Conservation (phyloP, 2,797 vertebrate genomes). For the Erithacus rubecula region DNA sequence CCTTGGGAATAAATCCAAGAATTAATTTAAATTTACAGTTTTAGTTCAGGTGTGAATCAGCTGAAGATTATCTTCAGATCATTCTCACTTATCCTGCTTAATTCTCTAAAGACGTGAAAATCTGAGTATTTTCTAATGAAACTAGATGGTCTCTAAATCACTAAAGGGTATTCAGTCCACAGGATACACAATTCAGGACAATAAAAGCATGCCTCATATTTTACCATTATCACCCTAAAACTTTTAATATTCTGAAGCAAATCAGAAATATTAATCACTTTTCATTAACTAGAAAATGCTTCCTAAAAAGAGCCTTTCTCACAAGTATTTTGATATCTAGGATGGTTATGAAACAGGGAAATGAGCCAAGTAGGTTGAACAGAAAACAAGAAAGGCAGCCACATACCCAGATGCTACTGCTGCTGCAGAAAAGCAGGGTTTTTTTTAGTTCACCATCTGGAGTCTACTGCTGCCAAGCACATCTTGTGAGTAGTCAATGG, state of each 20-base stretch:
- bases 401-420: conserved; percentile 24
- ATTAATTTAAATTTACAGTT: not conserved
- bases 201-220: not conserved
- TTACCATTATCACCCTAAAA: not conserved
- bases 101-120: not conserved
- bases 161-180: not conserved
- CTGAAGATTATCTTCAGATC: not conserved
- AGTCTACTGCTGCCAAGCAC: conserved; percentile 22
- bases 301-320: not conserved
- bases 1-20: not conserved
- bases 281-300: not conserved
- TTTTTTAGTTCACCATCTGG: conserved; percentile 56
- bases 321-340: not conserved
- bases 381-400: conserved; percentile 25
- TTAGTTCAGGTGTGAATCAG: not conserved
- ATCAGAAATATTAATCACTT: not conserved
- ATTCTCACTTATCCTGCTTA: not conserved
- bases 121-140: not conserved
- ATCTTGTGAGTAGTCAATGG: not conserved
- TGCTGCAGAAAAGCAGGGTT: conserved; percentile 23
- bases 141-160: not conserved
- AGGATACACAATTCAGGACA: not conserved
- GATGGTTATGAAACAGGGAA: not conserved
- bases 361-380: not conserved
- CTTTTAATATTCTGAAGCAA: not conserved